phyloP scores from a whole-genome alignment of 2,888 invertebrate species.

The Punctoribates punctum region DNA sequence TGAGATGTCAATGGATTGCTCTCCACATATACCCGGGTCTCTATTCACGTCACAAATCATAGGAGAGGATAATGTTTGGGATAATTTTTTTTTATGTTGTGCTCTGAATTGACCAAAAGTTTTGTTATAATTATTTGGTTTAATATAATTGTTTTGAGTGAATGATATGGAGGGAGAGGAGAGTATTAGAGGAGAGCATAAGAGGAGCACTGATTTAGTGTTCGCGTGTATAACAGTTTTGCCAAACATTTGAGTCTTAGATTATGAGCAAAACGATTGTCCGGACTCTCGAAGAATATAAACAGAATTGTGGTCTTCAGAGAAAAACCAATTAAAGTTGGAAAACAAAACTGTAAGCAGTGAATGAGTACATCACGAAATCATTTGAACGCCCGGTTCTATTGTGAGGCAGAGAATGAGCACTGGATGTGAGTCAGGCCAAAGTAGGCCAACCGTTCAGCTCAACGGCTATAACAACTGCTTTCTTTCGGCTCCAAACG shows the following conservation, averaged over 20 bases:
- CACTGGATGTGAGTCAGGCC: not conserved
- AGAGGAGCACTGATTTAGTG: not conserved
- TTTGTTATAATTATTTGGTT: too few relatives aligned
- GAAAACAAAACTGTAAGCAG: not conserved
- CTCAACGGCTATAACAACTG: constrained; percentile 14
- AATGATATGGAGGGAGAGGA: not conserved
- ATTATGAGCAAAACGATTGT: not conserved
- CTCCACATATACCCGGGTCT: not conserved
- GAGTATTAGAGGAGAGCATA: not conserved
- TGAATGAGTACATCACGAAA: constrained; percentile 33
- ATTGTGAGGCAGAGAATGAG: not conserved
- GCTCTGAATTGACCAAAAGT: too few relatives aligned
- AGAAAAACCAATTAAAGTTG: not conserved
- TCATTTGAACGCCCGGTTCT: constrained; percentile 26
- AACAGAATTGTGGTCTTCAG: not conserved
- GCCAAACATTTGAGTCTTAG: not conserved
- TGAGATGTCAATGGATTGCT: not conserved
- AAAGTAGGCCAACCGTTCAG: constrained; percentile 35
- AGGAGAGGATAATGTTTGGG: not conserved
- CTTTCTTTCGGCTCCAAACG: constrained; percentile 19
- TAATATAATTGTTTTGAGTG: not conserved
- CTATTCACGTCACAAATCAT: not conserved
- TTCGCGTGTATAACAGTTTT: constrained; percentile 26
- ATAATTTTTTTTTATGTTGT: not conserved
- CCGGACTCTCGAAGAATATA: constrained; percentile 1